Percentiles rank a stretch among this genome's conserved stretches.
Evolutionary conservation across 2,888 invertebrate genomes (phyloP).

Genomic region (Vannuccia rotundouncinata): DNA sequence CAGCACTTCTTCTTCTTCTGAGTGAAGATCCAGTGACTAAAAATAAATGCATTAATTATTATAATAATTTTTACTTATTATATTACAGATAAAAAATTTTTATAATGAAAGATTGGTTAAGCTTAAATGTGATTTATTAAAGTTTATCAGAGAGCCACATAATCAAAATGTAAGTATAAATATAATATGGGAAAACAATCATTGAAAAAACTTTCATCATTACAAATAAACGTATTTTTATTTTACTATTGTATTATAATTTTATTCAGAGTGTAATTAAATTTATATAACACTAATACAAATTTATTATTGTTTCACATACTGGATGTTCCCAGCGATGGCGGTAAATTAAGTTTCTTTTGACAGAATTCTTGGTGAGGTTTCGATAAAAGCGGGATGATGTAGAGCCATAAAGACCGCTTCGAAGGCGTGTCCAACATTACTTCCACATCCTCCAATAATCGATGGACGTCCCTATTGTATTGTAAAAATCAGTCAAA

Average conservation of each 20-base stretch:
- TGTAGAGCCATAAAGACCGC: constrained; percentile 50
- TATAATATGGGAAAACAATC: no score
- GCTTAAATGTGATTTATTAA: no score
- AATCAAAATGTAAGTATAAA: no score
- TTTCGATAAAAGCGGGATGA: constrained; percentile 48
- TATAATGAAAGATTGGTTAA: no score
- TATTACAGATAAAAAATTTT: no score
- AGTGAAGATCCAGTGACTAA: no score
- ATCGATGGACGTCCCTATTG: constrained; percentile 49
- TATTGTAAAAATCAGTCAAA: no score
- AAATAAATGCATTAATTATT: no score
- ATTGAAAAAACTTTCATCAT: no score
- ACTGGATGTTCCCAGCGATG: constrained; percentile 27
- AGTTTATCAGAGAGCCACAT: no score
- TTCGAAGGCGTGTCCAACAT: constrained; percentile 55
- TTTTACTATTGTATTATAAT: background rate
- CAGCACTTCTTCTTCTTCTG: no score
- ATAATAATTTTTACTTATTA: no score
- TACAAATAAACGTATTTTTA: background rate
- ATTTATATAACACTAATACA: background rate
- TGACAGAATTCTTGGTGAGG: constrained; percentile 47
- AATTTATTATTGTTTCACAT: background rate
- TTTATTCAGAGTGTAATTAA: background rate
- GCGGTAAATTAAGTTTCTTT: constrained; percentile 43
- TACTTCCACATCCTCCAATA: constrained; percentile 46